Evolutionary conservation across 2,888 invertebrate species (phyloP).

Genomic region (Tenthredo notha): DNA sequence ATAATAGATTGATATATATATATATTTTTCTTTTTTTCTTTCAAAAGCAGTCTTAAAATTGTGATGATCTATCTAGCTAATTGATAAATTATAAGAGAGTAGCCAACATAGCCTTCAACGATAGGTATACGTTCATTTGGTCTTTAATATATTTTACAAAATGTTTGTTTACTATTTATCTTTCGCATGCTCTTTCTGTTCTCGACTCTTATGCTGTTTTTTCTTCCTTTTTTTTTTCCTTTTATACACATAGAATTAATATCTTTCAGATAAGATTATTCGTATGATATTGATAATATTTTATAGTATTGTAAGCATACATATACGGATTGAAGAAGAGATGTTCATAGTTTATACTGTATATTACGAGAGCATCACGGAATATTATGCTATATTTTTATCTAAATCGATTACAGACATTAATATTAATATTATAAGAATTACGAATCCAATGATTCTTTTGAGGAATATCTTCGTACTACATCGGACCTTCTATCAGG

Average conservation of each 20-base stretch:
- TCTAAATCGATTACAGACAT: constrained; percentile 67
- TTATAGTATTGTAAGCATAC: constrained; percentile 24
- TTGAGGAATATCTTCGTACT: constrained; percentile 74
- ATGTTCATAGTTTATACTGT: constrained; percentile 35
- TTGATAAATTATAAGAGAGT: constrained; percentile 22
- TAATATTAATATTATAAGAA: constrained; percentile 65
- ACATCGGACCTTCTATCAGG: constrained; percentile 90
- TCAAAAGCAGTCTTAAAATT: neutral
- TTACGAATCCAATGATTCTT: constrained; percentile 45
- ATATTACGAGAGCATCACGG: constrained; percentile 40
- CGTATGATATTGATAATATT: neutral
- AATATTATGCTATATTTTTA: constrained; percentile 58
- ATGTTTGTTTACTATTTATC: constrained; percentile 33
- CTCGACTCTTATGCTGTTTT: neutral
- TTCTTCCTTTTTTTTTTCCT: neutral
- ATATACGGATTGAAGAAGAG: neutral
- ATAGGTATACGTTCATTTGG: neutral
- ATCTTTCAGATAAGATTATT: constrained; percentile 20
- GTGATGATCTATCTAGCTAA: neutral
- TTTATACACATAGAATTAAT: constrained; percentile 13
- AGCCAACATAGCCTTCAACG: neutral
- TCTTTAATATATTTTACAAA: constrained; percentile 44
- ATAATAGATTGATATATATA: neutral
- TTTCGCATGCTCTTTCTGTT: constrained; percentile 19
- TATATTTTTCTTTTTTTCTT: neutral